Percentiles rank a stretch among this genome's conserved stretches.
These are phyloP conservation scores for Melanogrammus aeglefinus DNA, from an alignment of 2,797 vertebrate genomes.

Conservation along the genomic window DNA sequence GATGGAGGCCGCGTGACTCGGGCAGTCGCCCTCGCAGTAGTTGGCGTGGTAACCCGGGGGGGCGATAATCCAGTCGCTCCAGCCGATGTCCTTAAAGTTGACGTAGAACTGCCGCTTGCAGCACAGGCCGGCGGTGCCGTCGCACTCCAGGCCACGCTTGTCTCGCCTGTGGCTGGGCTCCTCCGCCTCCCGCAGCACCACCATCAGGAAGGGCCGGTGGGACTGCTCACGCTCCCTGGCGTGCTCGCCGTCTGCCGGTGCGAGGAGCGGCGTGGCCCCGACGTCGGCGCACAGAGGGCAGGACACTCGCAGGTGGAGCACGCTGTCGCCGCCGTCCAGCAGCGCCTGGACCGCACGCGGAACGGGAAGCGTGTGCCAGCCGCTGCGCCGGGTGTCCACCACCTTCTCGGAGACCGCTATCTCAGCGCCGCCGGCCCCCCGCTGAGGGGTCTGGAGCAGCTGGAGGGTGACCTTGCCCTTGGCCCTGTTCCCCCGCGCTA, in stretches of 20 bases:
- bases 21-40: conserved; percentile 96
- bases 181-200: conserved; percentile 77
- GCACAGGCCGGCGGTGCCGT: conserved; percentile 88
- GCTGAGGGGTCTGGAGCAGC: conserved; percentile 71
- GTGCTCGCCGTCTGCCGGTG: conserved; percentile 54
- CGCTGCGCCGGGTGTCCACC: conserved; percentile 87
- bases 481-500: conserved; percentile 79
- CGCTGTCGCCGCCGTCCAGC: conserved; percentile 71
- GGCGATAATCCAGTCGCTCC: conserved; percentile 99
- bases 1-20: conserved; percentile 85
- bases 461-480: conserved; percentile 80
- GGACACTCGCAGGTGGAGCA: conserved; percentile 77
- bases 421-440: conserved; percentile 51
- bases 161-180: conserved; percentile 68
- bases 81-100: conserved; percentile 95
- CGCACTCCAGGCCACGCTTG: conserved; percentile 89
- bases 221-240: conserved; percentile 75
- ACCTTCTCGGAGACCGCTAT: conserved; percentile 82
- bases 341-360: conserved; percentile 79
- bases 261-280: conserved; percentile 77
- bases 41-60: conserved; percentile 93
- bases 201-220: conserved; percentile 90
- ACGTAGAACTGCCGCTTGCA: conserved; percentile 95
- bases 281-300: conserved; percentile 83
- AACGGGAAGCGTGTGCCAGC: conserved; percentile 87